A percentile compares a stretch with the other conserved stretches of the same genome.
Conservation (phyloP, 2,113 vertebrate genomes). For the Herpetotheres cachinnans region DNA sequence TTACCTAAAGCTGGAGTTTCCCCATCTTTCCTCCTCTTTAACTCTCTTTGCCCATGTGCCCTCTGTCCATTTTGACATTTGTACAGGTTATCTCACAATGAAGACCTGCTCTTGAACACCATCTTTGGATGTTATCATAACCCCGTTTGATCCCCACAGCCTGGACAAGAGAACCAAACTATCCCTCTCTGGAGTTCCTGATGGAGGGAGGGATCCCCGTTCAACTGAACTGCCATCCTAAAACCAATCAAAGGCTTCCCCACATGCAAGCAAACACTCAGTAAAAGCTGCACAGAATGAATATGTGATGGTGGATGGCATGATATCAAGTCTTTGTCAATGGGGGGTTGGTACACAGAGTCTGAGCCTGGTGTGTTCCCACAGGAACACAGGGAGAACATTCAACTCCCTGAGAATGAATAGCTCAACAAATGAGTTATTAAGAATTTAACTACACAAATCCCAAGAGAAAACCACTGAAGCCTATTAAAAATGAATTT, state of each 20-base stretch:
- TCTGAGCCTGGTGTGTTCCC: neutral
- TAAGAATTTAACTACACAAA: slow-evolving; percentile 53
- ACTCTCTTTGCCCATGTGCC: neutral
- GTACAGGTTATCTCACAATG: neutral
- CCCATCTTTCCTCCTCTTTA: neutral
- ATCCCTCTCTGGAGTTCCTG: neutral
- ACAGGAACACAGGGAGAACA: slow-evolving; percentile 12
- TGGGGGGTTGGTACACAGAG: neutral
- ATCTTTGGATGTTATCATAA: neutral
- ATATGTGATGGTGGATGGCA: neutral
- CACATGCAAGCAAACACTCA: neutral
- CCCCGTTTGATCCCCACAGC: neutral
- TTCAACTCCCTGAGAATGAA: slow-evolving; percentile 50
- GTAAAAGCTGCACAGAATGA: neutral
- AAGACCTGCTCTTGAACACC: neutral
- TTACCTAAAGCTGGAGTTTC: neutral
- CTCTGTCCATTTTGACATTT: neutral
- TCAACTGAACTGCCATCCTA: neutral
- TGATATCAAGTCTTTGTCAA: neutral
- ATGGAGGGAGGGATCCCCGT: neutral
- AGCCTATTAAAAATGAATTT: slow-evolving; percentile 35
- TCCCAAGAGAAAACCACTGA: slow-evolving; percentile 21
- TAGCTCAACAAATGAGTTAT: slow-evolving; percentile 63
- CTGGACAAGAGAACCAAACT: neutral
- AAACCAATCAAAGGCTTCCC: neutral